Base-by-base conservation (phyloP, 2,113 vertebrate genomes). In the Notothenia coriiceps region DNA sequence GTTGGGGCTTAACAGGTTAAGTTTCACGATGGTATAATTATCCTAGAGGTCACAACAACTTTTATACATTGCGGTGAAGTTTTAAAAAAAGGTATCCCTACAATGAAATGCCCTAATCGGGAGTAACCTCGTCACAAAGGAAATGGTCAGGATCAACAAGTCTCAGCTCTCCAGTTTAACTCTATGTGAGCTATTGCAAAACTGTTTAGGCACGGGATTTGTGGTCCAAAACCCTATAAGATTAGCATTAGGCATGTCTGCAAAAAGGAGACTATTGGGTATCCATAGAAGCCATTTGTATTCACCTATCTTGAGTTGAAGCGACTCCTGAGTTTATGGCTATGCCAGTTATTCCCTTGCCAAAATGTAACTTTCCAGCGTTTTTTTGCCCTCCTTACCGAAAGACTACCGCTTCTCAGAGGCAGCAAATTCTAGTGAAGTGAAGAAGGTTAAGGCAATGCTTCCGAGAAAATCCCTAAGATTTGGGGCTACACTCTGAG, bases 401-500 rank as follows among this genome's bases (percentile, higher is more conserved):
- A 51, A 6, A 54, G n/a, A 7, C 2, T n/a, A 54, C 20, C 9
- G 9, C 2, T 20, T 54, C n/a, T n/a, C 18, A 20, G 2, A n/a
- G 51, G n/a, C 51, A n/a, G 51, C n/a, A 20, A n/a, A 6, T 40
- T 40, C 35, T 1, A 40, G 35, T 40, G 35, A 7, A 40, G 35
- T 40, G 35, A 40, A 40, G 35, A 40, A 14, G 46, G 11, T 47
- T n/a, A 25, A 43, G 49, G 47, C 25, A 43, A 18, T 51, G 56
- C 35, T 62, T 17, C 46, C 18, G 33, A 52, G 25, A 5, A 3
- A 33, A 69, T 60, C 10, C 17, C 66, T 61, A n/a, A 6, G 14
- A 77, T 77, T 74, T 77, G 17, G 7, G 50, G 49, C 13, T 49
- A 65, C 79, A 61, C 67, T 84, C 66, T 35, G 57, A 9, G 56